phyloP scores from a whole-genome alignment of 2,797 vertebrate genomes.

The Natrix natrix region DNA sequence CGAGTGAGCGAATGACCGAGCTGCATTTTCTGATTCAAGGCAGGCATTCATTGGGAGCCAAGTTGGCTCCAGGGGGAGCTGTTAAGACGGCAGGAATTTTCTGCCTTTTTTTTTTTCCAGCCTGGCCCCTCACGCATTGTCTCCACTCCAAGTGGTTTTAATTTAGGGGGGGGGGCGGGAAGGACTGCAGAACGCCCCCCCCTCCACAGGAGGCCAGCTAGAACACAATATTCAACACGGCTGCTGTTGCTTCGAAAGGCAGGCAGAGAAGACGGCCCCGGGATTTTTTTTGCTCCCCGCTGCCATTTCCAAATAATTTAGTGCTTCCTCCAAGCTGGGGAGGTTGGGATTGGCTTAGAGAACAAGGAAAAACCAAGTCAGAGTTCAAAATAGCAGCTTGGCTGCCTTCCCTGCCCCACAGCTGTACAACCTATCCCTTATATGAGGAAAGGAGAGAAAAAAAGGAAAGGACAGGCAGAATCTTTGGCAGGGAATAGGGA shows the following conservation, averaged over 20 bases:
- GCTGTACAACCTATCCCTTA: not conserved
- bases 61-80: constrained; percentile 26
- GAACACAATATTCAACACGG: not conserved
- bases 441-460: not conserved
- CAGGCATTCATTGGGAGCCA: not conserved
- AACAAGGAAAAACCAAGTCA: not conserved
- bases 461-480: not conserved
- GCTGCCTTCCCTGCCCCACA: not conserved
- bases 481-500: not conserved
- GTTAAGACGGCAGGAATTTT: constrained; percentile 71
- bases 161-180: constrained; percentile 22
- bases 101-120: constrained; percentile 64
- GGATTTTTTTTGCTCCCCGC: not conserved
- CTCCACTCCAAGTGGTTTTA: constrained; percentile 40
- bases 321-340: not conserved
- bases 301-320: constrained; percentile 1
- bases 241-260: not conserved
- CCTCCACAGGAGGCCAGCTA: not conserved
- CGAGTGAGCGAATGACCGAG: not conserved
- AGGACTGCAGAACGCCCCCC: not conserved
- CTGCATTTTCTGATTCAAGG: not conserved
- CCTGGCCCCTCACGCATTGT: constrained; percentile 67
- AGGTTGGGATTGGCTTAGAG: not conserved
- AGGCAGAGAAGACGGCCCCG: not conserved
- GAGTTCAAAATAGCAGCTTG: not conserved